phyloP scores from a whole-genome alignment of 2,888 invertebrate species.

The Epinotia ramella region DNA sequence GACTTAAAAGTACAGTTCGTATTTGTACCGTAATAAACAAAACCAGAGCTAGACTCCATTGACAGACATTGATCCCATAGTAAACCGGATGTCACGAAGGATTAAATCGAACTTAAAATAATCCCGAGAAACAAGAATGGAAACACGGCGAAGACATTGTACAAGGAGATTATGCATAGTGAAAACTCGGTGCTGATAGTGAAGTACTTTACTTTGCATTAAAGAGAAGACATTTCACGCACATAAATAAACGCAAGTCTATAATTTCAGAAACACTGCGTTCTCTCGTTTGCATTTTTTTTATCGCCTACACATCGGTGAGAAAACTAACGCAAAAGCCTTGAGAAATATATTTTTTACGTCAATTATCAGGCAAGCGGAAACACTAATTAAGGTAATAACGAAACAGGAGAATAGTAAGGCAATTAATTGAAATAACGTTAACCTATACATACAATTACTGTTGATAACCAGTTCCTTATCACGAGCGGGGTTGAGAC shows the following conservation, averaged over 20 bases:
- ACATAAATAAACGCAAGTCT: background rate
- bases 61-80: conserved; percentile 37
- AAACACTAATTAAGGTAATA: conserved; percentile 17
- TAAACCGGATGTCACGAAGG: conserved; percentile 44
- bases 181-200: conserved; percentile 12
- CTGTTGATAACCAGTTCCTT: conserved; percentile 47
- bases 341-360: background rate
- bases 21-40: conserved; percentile 22
- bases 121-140: conserved; percentile 32
- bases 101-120: conserved; percentile 39
- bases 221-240: background rate
- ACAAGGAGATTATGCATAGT: conserved; percentile 20
- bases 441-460: conserved; percentile 28
- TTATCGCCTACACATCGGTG: background rate
- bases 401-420: conserved; percentile 20
- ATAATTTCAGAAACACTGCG: background rate
- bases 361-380: background rate
- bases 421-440: conserved; percentile 24
- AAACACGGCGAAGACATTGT: conserved; percentile 30
- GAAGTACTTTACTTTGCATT: background rate
- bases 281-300: background rate
- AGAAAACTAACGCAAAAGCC: background rate
- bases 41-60: conserved; percentile 30
- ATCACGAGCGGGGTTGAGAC: conserved; percentile 55
- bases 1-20: background rate